phyloP scores from a whole-genome alignment of 2,888 invertebrate species.

The Pseudeuparius sepicola region DNA sequence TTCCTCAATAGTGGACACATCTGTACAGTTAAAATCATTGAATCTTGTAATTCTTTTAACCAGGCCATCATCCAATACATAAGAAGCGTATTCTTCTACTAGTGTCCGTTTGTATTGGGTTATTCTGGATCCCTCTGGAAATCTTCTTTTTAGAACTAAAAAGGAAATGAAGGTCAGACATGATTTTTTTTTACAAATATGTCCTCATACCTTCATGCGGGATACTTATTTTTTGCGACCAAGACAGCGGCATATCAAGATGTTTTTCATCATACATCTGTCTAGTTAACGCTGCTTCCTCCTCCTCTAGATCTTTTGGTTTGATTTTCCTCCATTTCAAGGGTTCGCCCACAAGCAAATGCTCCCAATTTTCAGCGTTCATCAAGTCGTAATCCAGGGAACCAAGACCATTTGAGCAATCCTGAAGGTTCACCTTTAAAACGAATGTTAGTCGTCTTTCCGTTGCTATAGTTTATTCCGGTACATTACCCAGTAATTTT shows the following conservation, averaged over 20 bases:
- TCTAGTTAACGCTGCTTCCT: constrained; percentile 42
- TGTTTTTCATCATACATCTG: constrained; percentile 54
- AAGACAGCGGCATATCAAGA: constrained; percentile 64
- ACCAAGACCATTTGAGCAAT: constrained; percentile 41
- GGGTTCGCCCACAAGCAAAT: constrained; percentile 62
- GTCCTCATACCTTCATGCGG: constrained; percentile 46
- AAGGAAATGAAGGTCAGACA: too few relatives aligned
- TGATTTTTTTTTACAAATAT: too few relatives aligned
- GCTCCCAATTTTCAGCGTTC: constrained; percentile 58
- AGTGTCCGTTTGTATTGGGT: constrained; percentile 63
- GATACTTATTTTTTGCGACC: constrained; percentile 60
- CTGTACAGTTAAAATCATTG: constrained; percentile 48
- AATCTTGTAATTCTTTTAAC: constrained; percentile 52
- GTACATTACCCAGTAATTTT: constrained; percentile 71
- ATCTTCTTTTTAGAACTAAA: constrained; percentile 44
- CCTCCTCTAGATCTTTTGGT: constrained; percentile 39
- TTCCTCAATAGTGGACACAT: constrained; percentile 44
- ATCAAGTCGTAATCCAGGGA: constrained; percentile 53
- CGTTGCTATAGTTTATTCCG: too few relatives aligned
- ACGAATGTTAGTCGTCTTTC: too few relatives aligned
- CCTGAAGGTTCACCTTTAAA: constrained; percentile 52
- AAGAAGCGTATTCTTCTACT: constrained; percentile 69
- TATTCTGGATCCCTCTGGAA: constrained; percentile 60
- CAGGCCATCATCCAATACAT: constrained; percentile 63
- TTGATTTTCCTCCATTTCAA: constrained; percentile 36